These are phyloP conservation scores for Phrynocephalus forsythii DNA, from an alignment of 2,797 vertebrate species.

Conservation along the genomic window DNA sequence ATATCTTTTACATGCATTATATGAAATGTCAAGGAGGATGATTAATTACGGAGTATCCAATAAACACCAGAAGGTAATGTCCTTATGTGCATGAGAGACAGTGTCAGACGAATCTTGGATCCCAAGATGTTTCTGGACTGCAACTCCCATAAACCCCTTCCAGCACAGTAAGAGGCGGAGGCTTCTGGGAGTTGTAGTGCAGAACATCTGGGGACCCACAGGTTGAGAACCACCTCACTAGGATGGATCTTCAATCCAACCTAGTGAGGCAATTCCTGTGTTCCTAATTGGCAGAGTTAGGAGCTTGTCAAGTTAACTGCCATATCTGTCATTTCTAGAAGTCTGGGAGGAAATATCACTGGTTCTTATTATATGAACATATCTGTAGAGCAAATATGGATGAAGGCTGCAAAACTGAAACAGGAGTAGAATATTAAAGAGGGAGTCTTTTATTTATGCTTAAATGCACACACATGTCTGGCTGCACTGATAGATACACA, in stretches of 20 bases:
- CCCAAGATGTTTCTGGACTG: no score
- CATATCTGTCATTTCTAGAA: conserved; percentile 35
- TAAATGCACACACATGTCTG: background rate
- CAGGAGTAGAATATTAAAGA: conserved; percentile 8
- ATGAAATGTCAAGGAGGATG: background rate
- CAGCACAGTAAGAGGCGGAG: no score
- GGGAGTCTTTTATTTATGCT: background rate
- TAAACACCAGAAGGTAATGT: background rate
- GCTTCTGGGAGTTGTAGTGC: no score
- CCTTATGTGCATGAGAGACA: background rate
- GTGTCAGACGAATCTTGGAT: no score
- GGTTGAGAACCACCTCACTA: no score
- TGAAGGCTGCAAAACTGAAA: background rate
- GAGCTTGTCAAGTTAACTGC: conserved; percentile 24
- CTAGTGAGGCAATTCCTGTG: background rate
- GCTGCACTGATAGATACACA: background rate
- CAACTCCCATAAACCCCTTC: no score
- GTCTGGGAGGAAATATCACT: background rate
- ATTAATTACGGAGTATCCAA: conserved; percentile 13
- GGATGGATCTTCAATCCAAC: conserved; percentile 18
- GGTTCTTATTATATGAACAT: conserved; percentile 10
- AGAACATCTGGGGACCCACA: no score
- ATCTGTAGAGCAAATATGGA: conserved; percentile 34
- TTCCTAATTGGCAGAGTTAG: conserved; percentile 43
- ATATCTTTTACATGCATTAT: background rate